Percentiles rank a stretch among this genome's conserved stretches.
Conservation (phyloP, 1,140 invertebrate genomes). For the Riptortus pedestris region DNA sequence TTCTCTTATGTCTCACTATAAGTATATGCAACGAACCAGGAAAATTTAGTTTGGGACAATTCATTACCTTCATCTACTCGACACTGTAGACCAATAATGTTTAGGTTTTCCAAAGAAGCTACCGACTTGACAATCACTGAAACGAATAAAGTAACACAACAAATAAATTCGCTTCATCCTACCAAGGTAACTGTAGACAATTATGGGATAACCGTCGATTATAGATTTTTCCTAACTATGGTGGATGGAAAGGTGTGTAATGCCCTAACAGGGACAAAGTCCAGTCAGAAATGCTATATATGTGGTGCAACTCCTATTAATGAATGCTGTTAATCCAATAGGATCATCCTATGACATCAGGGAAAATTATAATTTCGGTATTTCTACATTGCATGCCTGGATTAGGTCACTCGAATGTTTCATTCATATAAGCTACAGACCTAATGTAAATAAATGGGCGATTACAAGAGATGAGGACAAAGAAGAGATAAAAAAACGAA, state of each 20-base stretch:
- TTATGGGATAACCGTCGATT: not conserved
- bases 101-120: too few relatives aligned
- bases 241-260: constrained; percentile 39
- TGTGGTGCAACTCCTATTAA: constrained; percentile 32
- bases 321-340: constrained; percentile 9
- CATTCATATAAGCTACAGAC: too few relatives aligned
- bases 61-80: too few relatives aligned
- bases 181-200: not conserved
- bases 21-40: too few relatives aligned
- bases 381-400: not conserved
- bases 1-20: too few relatives aligned
- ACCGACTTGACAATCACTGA: too few relatives aligned
- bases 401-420: too few relatives aligned
- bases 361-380: not conserved
- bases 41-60: too few relatives aligned
- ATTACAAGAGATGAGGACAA: too few relatives aligned
- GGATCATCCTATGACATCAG: not conserved
- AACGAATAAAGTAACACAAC: too few relatives aligned
- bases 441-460: too few relatives aligned
- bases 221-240: constrained; percentile 35
- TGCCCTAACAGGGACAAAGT: constrained; percentile 38
- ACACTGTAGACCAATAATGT: not conserved
- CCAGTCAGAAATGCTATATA: constrained; percentile 29
- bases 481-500: too few relatives aligned
- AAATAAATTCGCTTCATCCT: not conserved